Conservation (phyloP, 2,888 invertebrate species). For the Thecocarcelia acutangulata region DNA sequence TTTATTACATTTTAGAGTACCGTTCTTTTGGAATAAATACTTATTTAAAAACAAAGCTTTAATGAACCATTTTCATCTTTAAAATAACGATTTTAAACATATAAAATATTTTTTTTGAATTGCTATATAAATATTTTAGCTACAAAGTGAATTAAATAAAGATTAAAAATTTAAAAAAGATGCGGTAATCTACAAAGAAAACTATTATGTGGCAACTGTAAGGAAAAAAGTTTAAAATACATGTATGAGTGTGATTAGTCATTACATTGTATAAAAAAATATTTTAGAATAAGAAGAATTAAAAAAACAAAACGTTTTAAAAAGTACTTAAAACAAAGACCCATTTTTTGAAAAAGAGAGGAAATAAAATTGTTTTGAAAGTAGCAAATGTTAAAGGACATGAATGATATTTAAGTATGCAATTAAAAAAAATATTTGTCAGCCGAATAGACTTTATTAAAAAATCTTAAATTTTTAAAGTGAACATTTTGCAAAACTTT, state of each 20-base stretch:
- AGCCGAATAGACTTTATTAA: neutral
- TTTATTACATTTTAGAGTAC: conserved; percentile 43
- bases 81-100: conserved; percentile 2
- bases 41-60: conserved; percentile 52
- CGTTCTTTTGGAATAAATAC: conserved; percentile 62
- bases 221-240: neutral
- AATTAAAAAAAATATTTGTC: conserved; percentile 53
- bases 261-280: neutral
- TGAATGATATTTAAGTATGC: conserved; percentile 66
- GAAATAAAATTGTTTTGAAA: neutral
- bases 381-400: conserved; percentile 17
- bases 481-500: conserved; percentile 8
- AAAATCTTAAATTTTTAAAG: neutral
- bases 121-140: conserved; percentile 22
- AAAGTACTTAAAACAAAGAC: conserved; percentile 66
- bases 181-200: conserved; percentile 1
- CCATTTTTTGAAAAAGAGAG: conserved; percentile 56
- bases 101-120: neutral
- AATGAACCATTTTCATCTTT: conserved; percentile 68
- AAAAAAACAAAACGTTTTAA: conserved; percentile 61
- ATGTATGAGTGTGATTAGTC: conserved; percentile 11
- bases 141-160: conserved; percentile 29
- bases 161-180: neutral
- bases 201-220: conserved; percentile 30
- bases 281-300: neutral